Conservation (phyloP, 2,888 invertebrate species). For the Aromia moschata region DNA sequence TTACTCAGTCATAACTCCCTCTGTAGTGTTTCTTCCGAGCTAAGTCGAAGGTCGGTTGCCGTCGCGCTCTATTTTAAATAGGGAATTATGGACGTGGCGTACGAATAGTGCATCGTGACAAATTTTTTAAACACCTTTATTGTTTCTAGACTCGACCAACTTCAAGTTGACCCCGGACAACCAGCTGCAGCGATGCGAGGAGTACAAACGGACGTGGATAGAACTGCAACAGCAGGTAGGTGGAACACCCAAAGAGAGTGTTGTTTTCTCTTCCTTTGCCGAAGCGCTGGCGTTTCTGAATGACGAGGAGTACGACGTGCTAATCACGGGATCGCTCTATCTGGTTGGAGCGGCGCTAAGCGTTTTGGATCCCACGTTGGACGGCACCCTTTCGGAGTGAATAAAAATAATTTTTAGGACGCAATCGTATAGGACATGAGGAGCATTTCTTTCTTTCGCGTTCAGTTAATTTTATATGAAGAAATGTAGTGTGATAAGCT, state of each 20-base stretch:
- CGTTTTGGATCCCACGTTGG: conserved; percentile 65
- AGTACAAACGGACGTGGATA: conserved; percentile 69
- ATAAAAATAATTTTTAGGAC: no score
- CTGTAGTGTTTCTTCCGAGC: no score
- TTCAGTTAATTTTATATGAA: no score
- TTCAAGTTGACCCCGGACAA: conserved; percentile 67
- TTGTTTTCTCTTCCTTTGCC: conserved; percentile 49
- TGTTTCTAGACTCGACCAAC: conserved; percentile 68
- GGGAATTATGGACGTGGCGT: no score
- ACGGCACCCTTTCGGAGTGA: conserved; percentile 26
- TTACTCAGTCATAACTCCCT: no score
- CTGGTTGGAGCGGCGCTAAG: conserved; percentile 79
- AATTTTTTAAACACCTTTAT: no score
- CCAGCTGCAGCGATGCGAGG: conserved; percentile 67
- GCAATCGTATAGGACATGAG: no score
- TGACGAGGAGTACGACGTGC: conserved; percentile 60
- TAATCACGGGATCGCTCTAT: conserved; percentile 87
- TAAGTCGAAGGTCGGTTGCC: no score
- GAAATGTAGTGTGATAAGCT: no score
- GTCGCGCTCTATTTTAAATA: no score
- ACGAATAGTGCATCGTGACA: no score
- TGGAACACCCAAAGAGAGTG: conserved; percentile 23
- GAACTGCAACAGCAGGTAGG: conserved; percentile 46
- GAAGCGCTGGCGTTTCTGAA: conserved; percentile 48
- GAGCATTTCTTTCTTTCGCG: no score